Evolutionary conservation across 2,113 vertebrate species (phyloP).

Genomic region (Leucoraja erinaceus): DNA sequence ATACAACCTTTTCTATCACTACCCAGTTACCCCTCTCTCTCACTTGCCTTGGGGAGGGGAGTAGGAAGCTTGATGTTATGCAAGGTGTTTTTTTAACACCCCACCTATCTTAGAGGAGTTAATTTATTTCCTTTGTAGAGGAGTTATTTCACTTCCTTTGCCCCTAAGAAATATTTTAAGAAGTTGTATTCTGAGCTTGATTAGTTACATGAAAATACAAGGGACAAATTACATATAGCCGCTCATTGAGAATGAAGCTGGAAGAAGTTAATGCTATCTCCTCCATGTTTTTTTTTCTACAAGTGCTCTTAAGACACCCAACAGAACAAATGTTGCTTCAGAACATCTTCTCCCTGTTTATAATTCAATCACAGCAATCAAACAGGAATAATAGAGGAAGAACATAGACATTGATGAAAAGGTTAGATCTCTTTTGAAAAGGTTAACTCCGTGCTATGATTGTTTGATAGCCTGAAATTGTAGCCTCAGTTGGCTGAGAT

Average conservation of each 20-base stretch:
- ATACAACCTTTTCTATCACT: neutral
- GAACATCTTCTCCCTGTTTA: neutral
- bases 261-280: neutral
- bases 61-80: neutral
- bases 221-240: too few relatives aligned
- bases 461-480: constrained; percentile 17
- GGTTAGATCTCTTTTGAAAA: neutral
- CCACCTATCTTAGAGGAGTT: neutral
- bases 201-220: neutral
- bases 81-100: neutral
- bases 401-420: neutral
- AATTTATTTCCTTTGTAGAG: neutral
- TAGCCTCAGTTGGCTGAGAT: constrained; percentile 23
- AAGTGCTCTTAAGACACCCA: neutral
- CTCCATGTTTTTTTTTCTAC: neutral
- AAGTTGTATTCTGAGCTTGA: neutral
- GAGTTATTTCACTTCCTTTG: neutral
- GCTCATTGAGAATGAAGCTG: neutral
- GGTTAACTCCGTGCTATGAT: neutral
- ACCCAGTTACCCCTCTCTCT: neutral
- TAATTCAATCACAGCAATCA: neutral
- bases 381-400: neutral
- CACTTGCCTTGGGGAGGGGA: neutral
- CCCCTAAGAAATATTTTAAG: neutral
- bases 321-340: neutral